Conservation (phyloP, 1,140 invertebrate genomes). For the Ceratoteleas bidentatus region DNA sequence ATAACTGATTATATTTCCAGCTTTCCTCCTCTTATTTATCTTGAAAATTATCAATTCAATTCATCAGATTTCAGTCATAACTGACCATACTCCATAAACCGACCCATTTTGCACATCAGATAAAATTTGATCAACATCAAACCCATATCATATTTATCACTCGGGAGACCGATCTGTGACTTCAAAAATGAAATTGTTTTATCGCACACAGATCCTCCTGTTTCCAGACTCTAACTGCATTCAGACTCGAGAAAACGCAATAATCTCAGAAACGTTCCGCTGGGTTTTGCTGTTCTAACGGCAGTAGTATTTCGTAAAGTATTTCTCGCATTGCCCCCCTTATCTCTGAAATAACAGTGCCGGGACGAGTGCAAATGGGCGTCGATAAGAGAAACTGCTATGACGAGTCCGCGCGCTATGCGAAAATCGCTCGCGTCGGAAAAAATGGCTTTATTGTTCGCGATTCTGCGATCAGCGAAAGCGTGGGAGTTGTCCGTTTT, state of each 20-base stretch:
- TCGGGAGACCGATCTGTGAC: too few species aligned
- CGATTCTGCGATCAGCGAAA: conserved; percentile 29
- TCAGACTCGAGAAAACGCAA: conserved; percentile 9
- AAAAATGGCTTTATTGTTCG: conserved; percentile 29
- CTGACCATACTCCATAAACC: too few species aligned
- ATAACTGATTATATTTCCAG: too few species aligned
- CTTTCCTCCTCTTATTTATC: too few species aligned
- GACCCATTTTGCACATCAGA: too few species aligned
- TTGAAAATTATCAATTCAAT: too few species aligned
- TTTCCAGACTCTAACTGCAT: too few species aligned
- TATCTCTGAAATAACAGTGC: conserved; percentile 41
- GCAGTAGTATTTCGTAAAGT: conserved; percentile 33
- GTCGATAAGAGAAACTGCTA: conserved; percentile 37
- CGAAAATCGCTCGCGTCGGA: conserved; percentile 12
- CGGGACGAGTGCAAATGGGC: conserved; percentile 21
- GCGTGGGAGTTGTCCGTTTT: conserved; percentile 34
- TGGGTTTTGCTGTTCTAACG: conserved; percentile 27
- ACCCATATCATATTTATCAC: too few species aligned
- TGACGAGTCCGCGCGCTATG: conserved; percentile 11
- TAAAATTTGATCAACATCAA: too few species aligned
- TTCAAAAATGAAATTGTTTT: too few species aligned
- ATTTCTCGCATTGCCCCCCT: conserved; percentile 22
- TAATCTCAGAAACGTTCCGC: neutral
- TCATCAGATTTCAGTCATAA: too few species aligned
- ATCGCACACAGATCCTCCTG: too few species aligned